Percentiles rank a stretch among this genome's conserved stretches.
These are phyloP conservation scores for Neomonachus schauinslandi DNA, from an alignment of 2,113 vertebrate species.

Conservation along the genomic window DNA sequence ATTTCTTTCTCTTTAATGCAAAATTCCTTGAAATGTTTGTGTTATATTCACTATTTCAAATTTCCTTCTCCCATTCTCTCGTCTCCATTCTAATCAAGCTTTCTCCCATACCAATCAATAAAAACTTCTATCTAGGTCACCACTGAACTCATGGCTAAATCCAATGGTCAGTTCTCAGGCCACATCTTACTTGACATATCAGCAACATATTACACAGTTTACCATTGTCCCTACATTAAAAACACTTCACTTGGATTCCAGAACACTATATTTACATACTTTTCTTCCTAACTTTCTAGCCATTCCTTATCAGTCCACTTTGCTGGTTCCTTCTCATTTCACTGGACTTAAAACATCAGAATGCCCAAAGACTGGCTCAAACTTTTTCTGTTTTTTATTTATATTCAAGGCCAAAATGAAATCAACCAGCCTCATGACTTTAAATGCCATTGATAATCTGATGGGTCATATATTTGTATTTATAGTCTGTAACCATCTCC, in stretches of 20 bases:
- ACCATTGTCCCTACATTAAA: not conserved
- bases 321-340: not conserved
- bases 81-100: not conserved
- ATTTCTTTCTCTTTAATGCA: not conserved
- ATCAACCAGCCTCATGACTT: not conserved
- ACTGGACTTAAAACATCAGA: slow-evolving; percentile 2
- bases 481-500: not conserved
- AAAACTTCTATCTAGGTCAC: not conserved
- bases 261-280: not conserved
- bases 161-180: not conserved
- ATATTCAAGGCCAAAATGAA: not conserved
- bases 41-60: not conserved
- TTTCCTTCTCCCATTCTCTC: not conserved
- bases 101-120: not conserved
- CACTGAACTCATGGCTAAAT: not conserved
- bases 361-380: not conserved
- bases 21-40: not conserved
- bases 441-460: not conserved
- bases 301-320: not conserved
- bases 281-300: not conserved
- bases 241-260: slow-evolving; percentile 15
- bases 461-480: not conserved
- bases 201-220: not conserved
- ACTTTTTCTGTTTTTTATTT: slow-evolving; percentile 10
- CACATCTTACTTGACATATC: not conserved